Evolutionary conservation across 2,888 invertebrate genomes (phyloP), one percentile per base, ranked within the genome.

Genomic region (Marasmarcha lunaedactyla): DNA sequence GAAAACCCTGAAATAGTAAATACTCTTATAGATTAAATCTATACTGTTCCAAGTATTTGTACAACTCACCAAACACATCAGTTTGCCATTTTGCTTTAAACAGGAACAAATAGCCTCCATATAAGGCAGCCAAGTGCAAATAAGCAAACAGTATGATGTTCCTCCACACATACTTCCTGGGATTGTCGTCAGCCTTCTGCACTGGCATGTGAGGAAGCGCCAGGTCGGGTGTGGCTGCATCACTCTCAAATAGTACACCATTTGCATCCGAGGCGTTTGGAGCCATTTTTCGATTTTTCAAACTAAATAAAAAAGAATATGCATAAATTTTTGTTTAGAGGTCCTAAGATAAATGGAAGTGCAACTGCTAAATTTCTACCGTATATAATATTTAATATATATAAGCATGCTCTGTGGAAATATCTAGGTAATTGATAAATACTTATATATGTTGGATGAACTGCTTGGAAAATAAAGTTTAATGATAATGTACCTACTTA

Each of bases 131-230:
- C 37, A 88, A 30, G 63, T 95, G 94, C 44, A 95, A 85, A 59
- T 90, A 91, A 6, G 83, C 74, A 59, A 95, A 94, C 1, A 91
- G 83, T n/a, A 90, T 69, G 37, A 95, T 91, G 62, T 94, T 95
- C 49, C 91, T 86, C 94, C 94, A 95, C 5, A 95, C 94, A 36
- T 91, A 66, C 59, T 87, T 74, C 27, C 83, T 60, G 42, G 87
- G 86, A 34, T 83, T 71, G 42, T 79, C 77, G 42, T 89, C 87
- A 1, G 89, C 87, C 49, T 69, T 66, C 44, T 69, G 65, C n/a
- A 78, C 58, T 9, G 81, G 71, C n/a, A 68, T 41, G 7, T 47
- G 59, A 2, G 63, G 50, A 9, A 84, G 62, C 0, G 73, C 84
- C 52, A 83, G 49, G 47, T 84, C 84, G 2, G 78, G 69, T 7